phyloP scores from a whole-genome alignment of 2,797 vertebrate genomes.

The Squalus acanthias region DNA sequence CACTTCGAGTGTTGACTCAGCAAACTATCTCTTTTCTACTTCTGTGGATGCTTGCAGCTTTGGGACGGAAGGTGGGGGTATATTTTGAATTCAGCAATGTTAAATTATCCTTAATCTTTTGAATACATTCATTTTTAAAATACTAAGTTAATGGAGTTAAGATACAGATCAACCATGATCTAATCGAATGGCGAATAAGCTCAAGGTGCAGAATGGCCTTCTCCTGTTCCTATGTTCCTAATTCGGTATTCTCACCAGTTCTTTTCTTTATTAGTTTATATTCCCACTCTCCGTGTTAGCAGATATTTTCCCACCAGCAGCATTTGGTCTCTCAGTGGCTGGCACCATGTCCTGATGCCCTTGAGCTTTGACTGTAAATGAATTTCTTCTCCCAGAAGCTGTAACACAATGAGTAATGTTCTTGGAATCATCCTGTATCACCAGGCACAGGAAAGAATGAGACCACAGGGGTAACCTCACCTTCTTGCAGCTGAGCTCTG shows the following conservation, averaged over 20 bases:
- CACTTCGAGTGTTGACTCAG: no score
- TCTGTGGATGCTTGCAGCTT: no score
- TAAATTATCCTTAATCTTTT: no score
- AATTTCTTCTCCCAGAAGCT: background rate
- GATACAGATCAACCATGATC: background rate
- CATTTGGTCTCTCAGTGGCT: background rate
- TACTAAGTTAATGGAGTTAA: background rate
- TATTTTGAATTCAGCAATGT: no score
- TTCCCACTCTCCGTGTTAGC: background rate
- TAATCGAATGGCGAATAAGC: background rate
- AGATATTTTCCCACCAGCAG: background rate
- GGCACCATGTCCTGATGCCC: background rate
- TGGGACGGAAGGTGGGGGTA: no score
- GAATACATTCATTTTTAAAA: background rate
- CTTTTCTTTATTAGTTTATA: background rate
- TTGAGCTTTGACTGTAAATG: background rate
- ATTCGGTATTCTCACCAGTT: background rate
- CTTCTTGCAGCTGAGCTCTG: background rate
- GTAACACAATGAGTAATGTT: background rate
- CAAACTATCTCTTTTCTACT: no score
- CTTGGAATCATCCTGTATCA: background rate
- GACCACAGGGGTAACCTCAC: background rate
- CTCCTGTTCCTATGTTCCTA: background rate
- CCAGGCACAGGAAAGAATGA: slow-evolving; percentile 21
- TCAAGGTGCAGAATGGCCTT: no score